These are phyloP conservation scores for Anoplius nigerrimus DNA, from an alignment of 2,888 invertebrate genomes.

Conservation along the genomic window DNA sequence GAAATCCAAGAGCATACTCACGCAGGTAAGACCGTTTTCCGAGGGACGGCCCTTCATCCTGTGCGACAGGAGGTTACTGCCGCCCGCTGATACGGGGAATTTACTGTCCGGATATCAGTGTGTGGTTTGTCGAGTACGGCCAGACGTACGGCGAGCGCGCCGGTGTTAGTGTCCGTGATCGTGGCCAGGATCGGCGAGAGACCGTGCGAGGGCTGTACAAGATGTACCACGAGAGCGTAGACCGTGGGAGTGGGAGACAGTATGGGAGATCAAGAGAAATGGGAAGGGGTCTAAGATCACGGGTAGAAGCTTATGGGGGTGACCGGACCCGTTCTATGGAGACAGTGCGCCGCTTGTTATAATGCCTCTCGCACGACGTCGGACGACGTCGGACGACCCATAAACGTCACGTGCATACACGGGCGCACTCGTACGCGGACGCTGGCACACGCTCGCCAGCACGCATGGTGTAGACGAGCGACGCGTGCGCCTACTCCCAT, in stretches of 20 bases:
- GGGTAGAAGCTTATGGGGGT: conserved; percentile 48
- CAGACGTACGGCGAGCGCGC: conserved; percentile 15
- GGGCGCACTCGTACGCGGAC: not conserved
- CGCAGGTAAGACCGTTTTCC: conserved; percentile 17
- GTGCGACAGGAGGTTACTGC: conserved; percentile 40
- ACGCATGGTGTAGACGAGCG: conserved; percentile 18
- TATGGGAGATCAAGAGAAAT: not conserved
- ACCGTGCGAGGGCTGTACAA: not conserved
- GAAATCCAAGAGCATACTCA: not conserved
- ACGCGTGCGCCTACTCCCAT: too few relatives aligned
- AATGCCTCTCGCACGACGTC: conserved; percentile 40
- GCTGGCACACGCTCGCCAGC: conserved; percentile 17
- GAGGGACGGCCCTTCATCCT: conserved; percentile 20
- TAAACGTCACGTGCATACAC: conserved; percentile 58
- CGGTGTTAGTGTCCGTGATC: conserved; percentile 34
- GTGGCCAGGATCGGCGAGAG: conserved; percentile 28
- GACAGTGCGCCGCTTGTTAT: conserved; percentile 33
- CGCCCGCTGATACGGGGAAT: conserved; percentile 60
- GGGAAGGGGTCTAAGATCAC: conserved; percentile 38
- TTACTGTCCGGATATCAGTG: conserved; percentile 63
- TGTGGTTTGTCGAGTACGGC: conserved; percentile 50
- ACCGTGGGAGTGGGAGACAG: not conserved
- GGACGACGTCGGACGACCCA: conserved; percentile 51
- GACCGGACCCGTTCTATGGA: conserved; percentile 40
- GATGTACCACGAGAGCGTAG: not conserved